Evolutionary conservation across 1,140 invertebrate species (phyloP).

Genomic region (Argopecten irradians): DNA sequence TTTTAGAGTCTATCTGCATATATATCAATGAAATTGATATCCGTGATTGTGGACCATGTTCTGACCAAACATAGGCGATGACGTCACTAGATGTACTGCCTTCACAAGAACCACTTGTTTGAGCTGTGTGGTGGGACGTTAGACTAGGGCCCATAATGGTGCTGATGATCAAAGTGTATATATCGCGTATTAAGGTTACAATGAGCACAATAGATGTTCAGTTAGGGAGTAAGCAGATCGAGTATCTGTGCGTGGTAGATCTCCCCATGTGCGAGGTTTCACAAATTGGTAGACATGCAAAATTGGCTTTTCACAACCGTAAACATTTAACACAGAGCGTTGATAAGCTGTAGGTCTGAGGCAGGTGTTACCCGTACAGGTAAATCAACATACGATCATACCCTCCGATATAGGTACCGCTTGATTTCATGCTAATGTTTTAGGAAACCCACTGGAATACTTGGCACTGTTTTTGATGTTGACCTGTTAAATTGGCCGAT

Average conservation of each 20-base stretch:
- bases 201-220: neutral
- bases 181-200: neutral
- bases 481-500: neutral
- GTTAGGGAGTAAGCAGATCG: neutral
- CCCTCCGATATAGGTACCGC: neutral
- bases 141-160: neutral
- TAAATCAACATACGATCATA: neutral
- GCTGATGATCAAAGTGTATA: neutral
- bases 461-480: constrained; percentile 5
- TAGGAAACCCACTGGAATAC: neutral
- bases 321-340: neutral
- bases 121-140: neutral
- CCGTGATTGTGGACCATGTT: neutral
- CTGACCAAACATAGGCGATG: neutral
- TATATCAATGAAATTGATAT: neutral
- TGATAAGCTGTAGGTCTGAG: neutral
- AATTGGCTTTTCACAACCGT: neutral
- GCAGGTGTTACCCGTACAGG: neutral
- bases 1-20: neutral
- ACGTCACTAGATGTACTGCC: neutral
- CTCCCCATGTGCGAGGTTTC: neutral
- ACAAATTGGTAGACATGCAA: constrained; percentile 7
- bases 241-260: neutral
- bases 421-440: constrained; percentile 4
- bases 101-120: neutral